Percentiles rank a stretch among this genome's conserved stretches.
These are phyloP conservation scores for Scleropages formosus DNA, from an alignment of 2,797 vertebrate genomes.

Conservation along the genomic window DNA sequence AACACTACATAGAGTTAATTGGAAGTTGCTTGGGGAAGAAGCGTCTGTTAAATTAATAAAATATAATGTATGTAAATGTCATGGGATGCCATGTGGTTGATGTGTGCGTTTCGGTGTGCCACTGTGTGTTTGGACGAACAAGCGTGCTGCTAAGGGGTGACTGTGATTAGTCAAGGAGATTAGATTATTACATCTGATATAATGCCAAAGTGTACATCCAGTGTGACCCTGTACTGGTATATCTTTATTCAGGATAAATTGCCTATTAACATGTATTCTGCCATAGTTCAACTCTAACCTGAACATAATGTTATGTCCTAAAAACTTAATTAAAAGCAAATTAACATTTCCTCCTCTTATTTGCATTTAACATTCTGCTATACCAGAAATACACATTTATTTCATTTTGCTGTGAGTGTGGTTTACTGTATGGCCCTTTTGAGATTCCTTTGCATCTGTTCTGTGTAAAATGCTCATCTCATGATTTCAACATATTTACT, in stretches of 20 bases:
- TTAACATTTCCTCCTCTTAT: background rate
- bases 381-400: background rate
- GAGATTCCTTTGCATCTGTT: background rate
- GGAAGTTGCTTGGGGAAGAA: too few species aligned
- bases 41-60: too few species aligned
- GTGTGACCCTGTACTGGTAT: too few species aligned
- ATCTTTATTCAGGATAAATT: too few species aligned
- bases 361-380: background rate
- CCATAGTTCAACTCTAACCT: too few species aligned
- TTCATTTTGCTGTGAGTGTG: background rate
- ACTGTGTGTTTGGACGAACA: background rate
- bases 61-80: too few species aligned
- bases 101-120: background rate
- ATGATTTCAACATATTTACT: background rate
- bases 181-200: slow-evolving; percentile 41
- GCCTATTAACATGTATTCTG: too few species aligned
- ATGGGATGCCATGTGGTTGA: background rate
- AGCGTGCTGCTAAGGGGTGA: too few species aligned
- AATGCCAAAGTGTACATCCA: slow-evolving; percentile 28
- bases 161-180: slow-evolving; percentile 46
- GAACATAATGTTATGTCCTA: too few species aligned
- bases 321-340: background rate
- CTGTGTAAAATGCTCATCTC: background rate
- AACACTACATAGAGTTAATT: too few species aligned
- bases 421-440: background rate